Evolutionary conservation across 1,140 invertebrate species (phyloP).

Genomic region (Magallana gigas): DNA sequence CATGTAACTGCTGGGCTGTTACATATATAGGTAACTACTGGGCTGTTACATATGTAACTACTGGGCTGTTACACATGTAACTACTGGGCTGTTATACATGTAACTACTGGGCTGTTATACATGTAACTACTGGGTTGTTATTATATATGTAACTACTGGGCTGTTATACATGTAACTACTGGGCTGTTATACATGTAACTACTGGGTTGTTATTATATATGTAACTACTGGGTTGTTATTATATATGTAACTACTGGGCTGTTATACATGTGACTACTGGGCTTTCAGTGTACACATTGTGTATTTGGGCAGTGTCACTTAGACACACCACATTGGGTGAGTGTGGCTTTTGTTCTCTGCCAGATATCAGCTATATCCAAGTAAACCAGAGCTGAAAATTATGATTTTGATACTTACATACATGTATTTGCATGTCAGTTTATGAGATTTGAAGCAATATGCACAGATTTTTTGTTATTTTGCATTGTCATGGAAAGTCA

Average conservation of each 20-base stretch:
- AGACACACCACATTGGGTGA: not conserved
- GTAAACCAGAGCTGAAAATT: too few species aligned
- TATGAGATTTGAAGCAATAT: too few species aligned
- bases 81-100: not conserved
- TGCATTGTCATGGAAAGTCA: too few species aligned
- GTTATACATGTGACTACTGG: not conserved
- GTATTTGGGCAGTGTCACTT: not conserved
- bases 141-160: not conserved
- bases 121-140: too few species aligned
- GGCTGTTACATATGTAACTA: not conserved
- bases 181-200: not conserved
- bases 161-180: not conserved
- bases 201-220: not conserved
- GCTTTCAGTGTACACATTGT: conserved; percentile 8
- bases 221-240: too few species aligned
- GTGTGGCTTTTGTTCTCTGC: too few species aligned
- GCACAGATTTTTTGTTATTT: too few species aligned
- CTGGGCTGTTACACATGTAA: not conserved
- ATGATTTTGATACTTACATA: too few species aligned
- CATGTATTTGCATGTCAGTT: too few species aligned
- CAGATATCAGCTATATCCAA: too few species aligned
- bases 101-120: not conserved
- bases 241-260: too few species aligned
- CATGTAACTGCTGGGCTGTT: not conserved
- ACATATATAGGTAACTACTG: not conserved